Conservation (phyloP, 2,888 invertebrate genomes). For the Cheilosia soror region DNA sequence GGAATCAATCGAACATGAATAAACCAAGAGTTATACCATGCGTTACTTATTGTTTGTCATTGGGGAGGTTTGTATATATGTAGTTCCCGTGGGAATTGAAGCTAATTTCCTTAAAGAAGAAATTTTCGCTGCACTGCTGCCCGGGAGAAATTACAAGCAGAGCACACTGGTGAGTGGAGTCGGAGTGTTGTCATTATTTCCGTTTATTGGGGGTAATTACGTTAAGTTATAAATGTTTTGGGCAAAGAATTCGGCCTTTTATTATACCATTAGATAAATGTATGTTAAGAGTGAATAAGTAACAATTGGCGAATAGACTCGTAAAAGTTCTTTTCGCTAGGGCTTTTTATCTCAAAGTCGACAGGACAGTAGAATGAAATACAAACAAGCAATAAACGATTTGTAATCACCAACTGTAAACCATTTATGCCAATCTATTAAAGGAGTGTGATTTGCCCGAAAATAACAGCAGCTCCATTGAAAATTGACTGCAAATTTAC, state of each 20-base stretch:
- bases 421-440: no score
- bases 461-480: no score
- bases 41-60: no score
- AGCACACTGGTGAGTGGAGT: not conserved
- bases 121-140: not conserved
- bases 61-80: not conserved
- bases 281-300: not conserved
- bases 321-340: no score
- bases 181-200: conserved; percentile 17
- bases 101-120: conserved; percentile 31
- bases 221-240: conserved; percentile 33
- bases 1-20: conserved; percentile 17
- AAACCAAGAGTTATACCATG: not conserved
- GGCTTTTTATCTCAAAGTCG: no score
- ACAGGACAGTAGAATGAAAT: no score
- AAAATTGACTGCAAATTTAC: no score
- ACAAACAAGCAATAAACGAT: no score
- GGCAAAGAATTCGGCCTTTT: conserved; percentile 14
- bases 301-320: not conserved
- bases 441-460: no score
- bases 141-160: no score
- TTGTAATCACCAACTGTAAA: no score
- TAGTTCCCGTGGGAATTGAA: conserved; percentile 18
- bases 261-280: not conserved
- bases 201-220: conserved; percentile 37